Evolutionary conservation across 2,797 vertebrate genomes (phyloP).

Genomic region (Sebastes hubbsi): DNA sequence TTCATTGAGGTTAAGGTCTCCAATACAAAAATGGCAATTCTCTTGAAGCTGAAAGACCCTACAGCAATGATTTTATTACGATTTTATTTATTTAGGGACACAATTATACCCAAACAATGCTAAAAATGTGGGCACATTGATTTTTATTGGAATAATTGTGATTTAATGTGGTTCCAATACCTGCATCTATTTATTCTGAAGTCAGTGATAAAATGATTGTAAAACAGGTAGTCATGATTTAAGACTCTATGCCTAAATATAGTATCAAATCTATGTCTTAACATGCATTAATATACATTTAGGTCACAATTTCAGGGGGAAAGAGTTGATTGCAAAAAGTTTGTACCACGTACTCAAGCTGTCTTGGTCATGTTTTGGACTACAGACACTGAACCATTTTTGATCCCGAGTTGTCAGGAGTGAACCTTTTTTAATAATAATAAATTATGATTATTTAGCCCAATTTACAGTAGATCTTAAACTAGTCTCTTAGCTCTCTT

Average conservation of each 20-base stretch:
- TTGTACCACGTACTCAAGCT: neutral
- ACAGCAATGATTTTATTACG: neutral
- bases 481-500: conserved; percentile 39
- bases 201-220: conserved; percentile 3
- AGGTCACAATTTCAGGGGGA: neutral
- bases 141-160: neutral
- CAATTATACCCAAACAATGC: neutral
- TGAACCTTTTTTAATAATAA: conserved; percentile 9
- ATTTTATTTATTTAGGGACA: neutral
- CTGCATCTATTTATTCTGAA: neutral
- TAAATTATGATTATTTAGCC: conserved; percentile 38
- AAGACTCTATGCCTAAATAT: neutral
- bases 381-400: neutral
- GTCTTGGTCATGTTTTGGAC: neutral
- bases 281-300: conserved; percentile 6
- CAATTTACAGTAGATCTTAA: conserved; percentile 40
- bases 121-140: neutral
- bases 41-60: neutral
- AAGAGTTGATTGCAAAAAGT: neutral
- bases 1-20: neutral
- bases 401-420: neutral
- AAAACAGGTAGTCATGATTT: conserved; percentile 11
- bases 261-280: neutral
- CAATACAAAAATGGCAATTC: neutral
- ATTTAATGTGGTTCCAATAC: neutral